Percentiles rank a stretch among this genome's conserved stretches.
Evolutionary conservation across 2,888 invertebrate genomes (phyloP).

Genomic region (Dastarcus helophoroides): DNA sequence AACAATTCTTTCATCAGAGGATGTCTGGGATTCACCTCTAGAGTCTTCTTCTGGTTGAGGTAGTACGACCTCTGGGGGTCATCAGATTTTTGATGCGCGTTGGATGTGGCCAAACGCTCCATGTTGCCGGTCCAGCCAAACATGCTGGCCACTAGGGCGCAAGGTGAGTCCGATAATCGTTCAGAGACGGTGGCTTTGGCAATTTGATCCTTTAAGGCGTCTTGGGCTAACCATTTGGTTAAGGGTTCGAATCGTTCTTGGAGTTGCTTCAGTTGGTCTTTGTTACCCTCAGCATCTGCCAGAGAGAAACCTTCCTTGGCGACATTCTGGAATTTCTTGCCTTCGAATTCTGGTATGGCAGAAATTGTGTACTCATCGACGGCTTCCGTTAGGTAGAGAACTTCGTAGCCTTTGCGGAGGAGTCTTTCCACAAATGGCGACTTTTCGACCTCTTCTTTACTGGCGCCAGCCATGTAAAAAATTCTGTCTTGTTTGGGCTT

Average conservation of each 20-base stretch:
- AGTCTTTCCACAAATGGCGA: slow-evolving; percentile 96
- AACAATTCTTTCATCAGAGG: slow-evolving; percentile 88
- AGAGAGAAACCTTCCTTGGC: slow-evolving; percentile 95
- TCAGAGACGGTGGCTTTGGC: slow-evolving; percentile 78
- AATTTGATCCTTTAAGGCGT: slow-evolving; percentile 65
- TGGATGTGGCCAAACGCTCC: slow-evolving; percentile 90
- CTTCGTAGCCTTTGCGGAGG: slow-evolving; percentile 87
- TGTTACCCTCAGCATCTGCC: slow-evolving; percentile 56
- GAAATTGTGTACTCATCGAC: slow-evolving; percentile 98
- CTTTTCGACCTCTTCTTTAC: slow-evolving; percentile 70
- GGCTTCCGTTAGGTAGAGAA: slow-evolving; percentile 87
- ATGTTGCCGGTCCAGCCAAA: slow-evolving; percentile 99
- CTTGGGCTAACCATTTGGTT: slow-evolving; percentile 69
- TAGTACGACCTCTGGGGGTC: slow-evolving; percentile 86
- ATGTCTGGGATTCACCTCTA: slow-evolving; percentile 97
- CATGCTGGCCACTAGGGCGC: slow-evolving; percentile 90
- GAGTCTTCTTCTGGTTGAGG: slow-evolving; percentile 86
- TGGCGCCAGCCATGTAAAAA: slow-evolving; percentile 91
- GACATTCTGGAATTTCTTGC: slow-evolving; percentile 98
- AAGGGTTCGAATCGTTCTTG: slow-evolving; percentile 79
- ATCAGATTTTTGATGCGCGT: slow-evolving; percentile 92
- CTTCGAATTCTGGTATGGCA: slow-evolving; percentile 93
- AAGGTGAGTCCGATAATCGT: slow-evolving; percentile 82
- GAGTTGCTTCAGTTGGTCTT: slow-evolving; percentile 65
- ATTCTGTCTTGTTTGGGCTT: slow-evolving; percentile 88